Evolutionary conservation across 2,888 invertebrate genomes (phyloP).

Genomic region (Euspilapteryx auroguttella): DNA sequence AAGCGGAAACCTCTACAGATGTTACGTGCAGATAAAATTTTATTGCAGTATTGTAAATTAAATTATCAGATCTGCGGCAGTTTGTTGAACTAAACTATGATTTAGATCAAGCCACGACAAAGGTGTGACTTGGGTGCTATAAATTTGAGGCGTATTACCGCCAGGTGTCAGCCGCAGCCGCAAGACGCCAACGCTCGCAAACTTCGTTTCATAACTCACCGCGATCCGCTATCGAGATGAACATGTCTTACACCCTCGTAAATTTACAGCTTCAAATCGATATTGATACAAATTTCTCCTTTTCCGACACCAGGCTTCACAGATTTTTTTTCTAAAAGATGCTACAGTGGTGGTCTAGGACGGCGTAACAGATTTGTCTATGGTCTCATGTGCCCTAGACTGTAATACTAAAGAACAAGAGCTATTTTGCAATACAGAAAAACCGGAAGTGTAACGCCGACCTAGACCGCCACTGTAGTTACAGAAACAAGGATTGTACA

Average conservation of each 20-base stretch:
- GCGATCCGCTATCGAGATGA: constrained; percentile 25
- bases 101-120: constrained; percentile 13
- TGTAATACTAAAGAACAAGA: too few species aligned
- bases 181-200: constrained; percentile 30
- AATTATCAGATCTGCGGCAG: too few species aligned
- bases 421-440: too few species aligned
- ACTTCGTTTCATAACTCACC: constrained; percentile 41
- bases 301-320: neutral
- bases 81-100: constrained; percentile 11
- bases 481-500: constrained; percentile 25
- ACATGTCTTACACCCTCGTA: too few species aligned
- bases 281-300: constrained; percentile 1
- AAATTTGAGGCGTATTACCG: constrained; percentile 46
- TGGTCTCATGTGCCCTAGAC: neutral
- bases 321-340: neutral
- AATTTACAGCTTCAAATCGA: neutral
- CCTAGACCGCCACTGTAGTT: too few species aligned
- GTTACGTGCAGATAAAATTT: too few species aligned
- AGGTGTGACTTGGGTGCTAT: constrained; percentile 32
- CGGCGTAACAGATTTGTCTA: too few species aligned
- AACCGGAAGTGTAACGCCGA: too few species aligned
- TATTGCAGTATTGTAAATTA: too few species aligned
- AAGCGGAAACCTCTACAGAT: too few species aligned
- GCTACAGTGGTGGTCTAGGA: neutral
- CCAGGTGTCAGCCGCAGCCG: constrained; percentile 45